Percentiles rank a stretch among this genome's conserved stretches.
Conservation (phyloP, 2,113 vertebrate genomes). For the Indicator maculatus region DNA sequence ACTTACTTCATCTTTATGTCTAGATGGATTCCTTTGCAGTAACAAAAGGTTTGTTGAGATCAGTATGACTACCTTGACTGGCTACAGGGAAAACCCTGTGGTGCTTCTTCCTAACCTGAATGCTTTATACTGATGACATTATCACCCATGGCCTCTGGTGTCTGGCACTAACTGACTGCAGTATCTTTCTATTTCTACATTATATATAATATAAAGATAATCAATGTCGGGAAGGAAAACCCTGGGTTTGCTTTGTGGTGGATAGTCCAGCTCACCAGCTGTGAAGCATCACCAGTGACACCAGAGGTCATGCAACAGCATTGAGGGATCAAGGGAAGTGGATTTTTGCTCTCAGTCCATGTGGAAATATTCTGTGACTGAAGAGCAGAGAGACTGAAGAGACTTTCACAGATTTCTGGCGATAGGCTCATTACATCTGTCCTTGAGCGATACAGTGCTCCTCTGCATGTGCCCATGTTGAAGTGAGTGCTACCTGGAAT, state of each 20-base stretch:
- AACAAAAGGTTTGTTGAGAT: neutral
- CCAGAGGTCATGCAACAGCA: neutral
- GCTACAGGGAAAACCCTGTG: neutral
- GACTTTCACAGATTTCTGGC: neutral
- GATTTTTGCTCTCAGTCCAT: neutral
- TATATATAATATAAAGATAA: neutral
- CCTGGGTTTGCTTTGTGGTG: neutral
- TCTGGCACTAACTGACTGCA: neutral
- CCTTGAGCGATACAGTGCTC: neutral
- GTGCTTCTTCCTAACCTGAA: neutral
- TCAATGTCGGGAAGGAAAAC: accelerated
- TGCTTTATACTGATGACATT: neutral
- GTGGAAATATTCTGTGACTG: neutral
- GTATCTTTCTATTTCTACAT: neutral
- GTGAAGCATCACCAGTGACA: neutral
- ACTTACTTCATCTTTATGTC: neutral
- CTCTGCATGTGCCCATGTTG: neutral
- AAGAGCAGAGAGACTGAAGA: neutral
- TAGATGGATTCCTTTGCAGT: neutral
- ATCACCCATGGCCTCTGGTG: neutral
- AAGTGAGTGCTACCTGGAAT: neutral
- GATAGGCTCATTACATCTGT: neutral
- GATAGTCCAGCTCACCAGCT: neutral
- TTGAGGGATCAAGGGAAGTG: neutral
- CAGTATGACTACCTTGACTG: neutral